A percentile compares a stretch with the other conserved stretches of the same genome.
phyloP scores from a whole-genome alignment of 2,888 invertebrate species.

The Listrodromus nycthemerus region DNA sequence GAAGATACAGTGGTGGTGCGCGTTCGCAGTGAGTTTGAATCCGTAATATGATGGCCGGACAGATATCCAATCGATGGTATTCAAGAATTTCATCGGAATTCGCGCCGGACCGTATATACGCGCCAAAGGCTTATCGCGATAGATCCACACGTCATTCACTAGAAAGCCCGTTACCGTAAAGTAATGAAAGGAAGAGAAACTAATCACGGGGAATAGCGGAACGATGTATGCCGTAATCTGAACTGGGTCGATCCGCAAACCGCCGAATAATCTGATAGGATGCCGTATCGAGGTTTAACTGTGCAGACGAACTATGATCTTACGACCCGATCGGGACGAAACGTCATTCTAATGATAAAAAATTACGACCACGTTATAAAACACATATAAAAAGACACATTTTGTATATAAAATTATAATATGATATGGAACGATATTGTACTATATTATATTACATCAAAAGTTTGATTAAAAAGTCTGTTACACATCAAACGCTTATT shows the following conservation, averaged over 20 bases:
- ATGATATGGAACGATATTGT: too few relatives aligned
- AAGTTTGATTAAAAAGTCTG: too few relatives aligned
- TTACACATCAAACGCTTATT: too few relatives aligned
- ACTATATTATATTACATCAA: too few relatives aligned
- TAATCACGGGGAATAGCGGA: constrained; percentile 21
- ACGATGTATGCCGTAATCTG: neutral
- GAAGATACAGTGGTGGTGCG: constrained; percentile 2
- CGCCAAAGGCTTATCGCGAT: constrained; percentile 54
- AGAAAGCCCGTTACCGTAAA: constrained; percentile 42
- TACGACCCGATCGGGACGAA: too few relatives aligned
- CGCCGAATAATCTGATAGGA: neutral
- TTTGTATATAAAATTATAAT: too few relatives aligned
- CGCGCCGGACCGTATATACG: neutral
- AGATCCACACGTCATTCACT: constrained; percentile 54
- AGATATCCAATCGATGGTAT: constrained; percentile 51
- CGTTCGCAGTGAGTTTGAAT: constrained; percentile 24
- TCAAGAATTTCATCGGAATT: constrained; percentile 55
- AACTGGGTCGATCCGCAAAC: neutral
- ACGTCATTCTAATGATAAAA: too few relatives aligned
- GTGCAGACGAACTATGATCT: too few relatives aligned
- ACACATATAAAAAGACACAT: too few relatives aligned
- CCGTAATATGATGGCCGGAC: constrained; percentile 55
- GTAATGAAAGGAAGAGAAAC: constrained; percentile 58
- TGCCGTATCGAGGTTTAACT: neutral
- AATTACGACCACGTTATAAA: too few relatives aligned